Evolutionary conservation across 2,888 invertebrate species (phyloP), one percentile per base, ranked within the genome.

Genomic region (Pomacea canaliculata): DNA sequence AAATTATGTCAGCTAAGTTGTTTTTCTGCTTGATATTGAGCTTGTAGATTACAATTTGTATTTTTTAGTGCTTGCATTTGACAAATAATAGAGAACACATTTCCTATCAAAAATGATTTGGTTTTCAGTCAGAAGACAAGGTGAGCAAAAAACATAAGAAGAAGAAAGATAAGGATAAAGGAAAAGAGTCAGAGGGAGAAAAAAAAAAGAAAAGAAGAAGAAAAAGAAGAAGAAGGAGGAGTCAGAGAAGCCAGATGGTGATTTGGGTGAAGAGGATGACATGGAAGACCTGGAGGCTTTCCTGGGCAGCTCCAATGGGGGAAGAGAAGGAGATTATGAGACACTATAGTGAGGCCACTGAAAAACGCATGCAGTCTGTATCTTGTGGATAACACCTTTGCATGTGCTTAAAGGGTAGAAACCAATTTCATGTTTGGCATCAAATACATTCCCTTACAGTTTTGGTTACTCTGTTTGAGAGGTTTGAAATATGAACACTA

Each of bases 211-310:
- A 76, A 81, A 79, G 75, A 76, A 74, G 65, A 78, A 78, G 78
- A 80, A 73, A 59, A 80, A 79, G 72, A 81, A 78, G 71, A 75
- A 80, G 46, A 81, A 84, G 72, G 83, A 82, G 69, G 80, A 83
- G 71, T 81, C 81, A 65, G 80, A 78, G 70, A 81, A 78, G 71
- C 74, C 78, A 46, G 82, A 84, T 71, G 84, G 82, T 65, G 80
- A 81, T 65, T 81, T 82, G 10, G 81, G 81, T 49, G 83, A 82
- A 3, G 77, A 81, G 37, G 82, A 84, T 65, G 82, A 80, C 16
- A 83, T 83, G 73, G 83, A 85, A 71, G 86, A 85, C 68, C 79
- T 88, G 63, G 88, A 88, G 78, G 84, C 85, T 65, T 88, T 88
- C 74, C 80, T 88, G n/a, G 84, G 84, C 49, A 84, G 85, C 72